Conservation (phyloP, 2,113 vertebrate genomes). For the Ailuropoda melanoleuca region DNA sequence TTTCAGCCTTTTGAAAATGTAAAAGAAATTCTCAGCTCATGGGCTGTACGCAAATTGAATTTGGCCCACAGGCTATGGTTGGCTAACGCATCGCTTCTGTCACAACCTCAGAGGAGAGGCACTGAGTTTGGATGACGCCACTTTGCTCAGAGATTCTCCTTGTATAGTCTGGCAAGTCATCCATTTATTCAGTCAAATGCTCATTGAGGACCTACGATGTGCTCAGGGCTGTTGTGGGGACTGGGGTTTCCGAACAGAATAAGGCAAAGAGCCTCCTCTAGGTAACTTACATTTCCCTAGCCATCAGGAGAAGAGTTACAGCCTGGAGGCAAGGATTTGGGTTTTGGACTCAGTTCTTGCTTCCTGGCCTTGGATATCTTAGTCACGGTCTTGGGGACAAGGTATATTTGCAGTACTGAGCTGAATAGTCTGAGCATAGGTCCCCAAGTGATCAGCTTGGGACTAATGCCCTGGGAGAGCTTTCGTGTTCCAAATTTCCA, state of each 20-base stretch:
- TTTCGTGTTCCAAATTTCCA: slow-evolving; percentile 57
- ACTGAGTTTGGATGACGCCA: background rate
- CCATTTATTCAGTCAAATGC: background rate
- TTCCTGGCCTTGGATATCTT: background rate
- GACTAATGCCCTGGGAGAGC: background rate
- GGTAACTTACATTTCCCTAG: background rate
- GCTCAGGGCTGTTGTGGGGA: background rate
- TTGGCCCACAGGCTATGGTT: background rate
- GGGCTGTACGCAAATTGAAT: background rate
- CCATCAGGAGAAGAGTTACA: background rate
- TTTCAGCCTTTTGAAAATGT: background rate
- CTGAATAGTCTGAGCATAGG: background rate
- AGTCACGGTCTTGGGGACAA: background rate
- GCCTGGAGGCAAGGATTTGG: background rate
- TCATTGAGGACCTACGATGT: background rate
- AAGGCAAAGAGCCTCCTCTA: background rate
- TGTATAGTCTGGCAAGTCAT: background rate
- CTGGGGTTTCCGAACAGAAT: background rate
- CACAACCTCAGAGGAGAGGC: background rate
- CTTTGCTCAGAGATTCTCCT: background rate
- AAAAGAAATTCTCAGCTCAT: background rate
- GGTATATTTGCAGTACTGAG: background rate
- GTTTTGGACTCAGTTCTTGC: background rate
- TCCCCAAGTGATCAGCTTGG: background rate
- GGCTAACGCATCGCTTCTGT: background rate